A percentile compares a stretch with the other conserved stretches of the same genome.
Conservation (phyloP, 2,888 invertebrate genomes). For the Nomada ferruginata region DNA sequence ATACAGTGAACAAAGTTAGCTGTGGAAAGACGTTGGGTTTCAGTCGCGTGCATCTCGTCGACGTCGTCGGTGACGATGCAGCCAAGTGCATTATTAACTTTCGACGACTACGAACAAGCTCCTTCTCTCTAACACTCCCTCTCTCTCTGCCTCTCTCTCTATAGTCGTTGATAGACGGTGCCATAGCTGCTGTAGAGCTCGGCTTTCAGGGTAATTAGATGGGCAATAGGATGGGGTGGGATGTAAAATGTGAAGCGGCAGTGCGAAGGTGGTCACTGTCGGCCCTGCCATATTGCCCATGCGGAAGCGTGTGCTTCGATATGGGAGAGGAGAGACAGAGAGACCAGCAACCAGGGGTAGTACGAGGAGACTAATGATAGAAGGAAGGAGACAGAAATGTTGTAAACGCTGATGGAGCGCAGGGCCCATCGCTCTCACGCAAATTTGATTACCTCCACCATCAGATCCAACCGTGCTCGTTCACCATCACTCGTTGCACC, state of each 20-base stretch:
- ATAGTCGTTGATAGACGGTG: conserved; percentile 28
- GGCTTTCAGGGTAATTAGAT: conserved; percentile 76
- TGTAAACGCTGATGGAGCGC: conserved; percentile 71
- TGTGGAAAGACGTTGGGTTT: conserved; percentile 27
- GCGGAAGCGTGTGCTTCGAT: conserved; percentile 2
- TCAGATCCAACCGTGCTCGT: conserved; percentile 50
- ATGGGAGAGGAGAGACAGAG: not conserved
- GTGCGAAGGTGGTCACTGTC: conserved; percentile 45
- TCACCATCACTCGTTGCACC: conserved; percentile 40
- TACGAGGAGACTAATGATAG: conserved; percentile 2
- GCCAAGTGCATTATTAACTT: conserved; percentile 63
- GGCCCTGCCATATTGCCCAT: conserved; percentile 13
- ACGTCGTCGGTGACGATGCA: conserved; percentile 30
- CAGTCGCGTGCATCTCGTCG: not conserved
- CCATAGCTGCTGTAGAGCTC: conserved; percentile 12
- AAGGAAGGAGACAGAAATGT: conserved; percentile 57
- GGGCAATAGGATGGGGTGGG: conserved; percentile 41
- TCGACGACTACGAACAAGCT: conserved; percentile 19
- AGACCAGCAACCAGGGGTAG: not conserved
- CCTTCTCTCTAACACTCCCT: not conserved
- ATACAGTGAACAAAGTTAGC: conserved; percentile 32
- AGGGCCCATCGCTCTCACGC: conserved; percentile 66
- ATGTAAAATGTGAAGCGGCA: conserved; percentile 38
- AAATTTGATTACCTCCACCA: conserved; percentile 74
- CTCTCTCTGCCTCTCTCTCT: not conserved